Percentiles rank a stretch among this genome's conserved stretches.
These are phyloP conservation scores for Pardosa pseudoannulata DNA, from an alignment of 2,888 invertebrate species.

Conservation along the genomic window DNA sequence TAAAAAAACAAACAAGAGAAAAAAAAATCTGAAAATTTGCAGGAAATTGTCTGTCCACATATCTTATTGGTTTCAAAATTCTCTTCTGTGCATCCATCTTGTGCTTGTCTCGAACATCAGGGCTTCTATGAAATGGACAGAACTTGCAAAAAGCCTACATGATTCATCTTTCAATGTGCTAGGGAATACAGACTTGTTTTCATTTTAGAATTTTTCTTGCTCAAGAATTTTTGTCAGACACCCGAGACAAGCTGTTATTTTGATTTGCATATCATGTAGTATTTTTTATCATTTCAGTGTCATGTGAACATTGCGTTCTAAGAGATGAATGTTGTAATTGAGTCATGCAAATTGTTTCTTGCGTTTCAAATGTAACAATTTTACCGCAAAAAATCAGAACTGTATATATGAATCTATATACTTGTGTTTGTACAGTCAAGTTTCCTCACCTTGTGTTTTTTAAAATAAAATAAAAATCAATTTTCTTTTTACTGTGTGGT, in stretches of 20 bases:
- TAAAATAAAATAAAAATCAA: conserved; percentile 55
- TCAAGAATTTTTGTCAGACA: conserved; percentile 4
- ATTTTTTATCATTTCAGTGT: not conserved
- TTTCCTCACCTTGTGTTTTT: conserved; percentile 70
- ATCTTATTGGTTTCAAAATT: conserved; percentile 56
- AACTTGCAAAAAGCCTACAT: not conserved
- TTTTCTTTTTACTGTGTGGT: conserved; percentile 46
- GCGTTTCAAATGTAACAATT: not conserved
- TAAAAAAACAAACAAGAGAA: conserved; percentile 30
- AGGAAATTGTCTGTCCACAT: conserved; percentile 61
- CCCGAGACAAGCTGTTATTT: conserved; percentile 10
- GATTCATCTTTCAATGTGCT: not conserved
- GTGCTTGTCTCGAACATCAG: conserved; percentile 19
- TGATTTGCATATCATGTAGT: conserved; percentile 10
- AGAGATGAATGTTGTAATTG: conserved; percentile 4
- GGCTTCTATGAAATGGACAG: not conserved
- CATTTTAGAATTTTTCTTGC: not conserved
- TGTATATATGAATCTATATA: conserved; percentile 31
- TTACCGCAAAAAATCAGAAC: not conserved
- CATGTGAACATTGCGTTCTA: not conserved
- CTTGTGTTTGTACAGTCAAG: conserved; percentile 69
- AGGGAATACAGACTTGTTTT: not conserved
- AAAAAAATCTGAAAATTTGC: conserved; percentile 34
- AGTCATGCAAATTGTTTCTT: not conserved
- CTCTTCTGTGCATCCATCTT: conserved; percentile 30